Conservation (phyloP, 2,113 vertebrate species). For the Marmota monax region DNA sequence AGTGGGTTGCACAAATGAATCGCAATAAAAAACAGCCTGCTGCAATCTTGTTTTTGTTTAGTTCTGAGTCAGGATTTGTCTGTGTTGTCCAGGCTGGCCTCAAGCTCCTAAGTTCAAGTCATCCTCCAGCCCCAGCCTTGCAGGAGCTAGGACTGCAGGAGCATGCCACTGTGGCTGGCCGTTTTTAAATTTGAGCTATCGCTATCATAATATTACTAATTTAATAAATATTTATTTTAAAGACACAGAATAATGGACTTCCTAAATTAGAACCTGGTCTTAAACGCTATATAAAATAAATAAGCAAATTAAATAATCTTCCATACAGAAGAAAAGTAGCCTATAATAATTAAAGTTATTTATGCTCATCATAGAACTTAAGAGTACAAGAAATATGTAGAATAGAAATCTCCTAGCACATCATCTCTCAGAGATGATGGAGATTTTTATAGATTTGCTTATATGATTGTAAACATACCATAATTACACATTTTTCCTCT, state of each 20-base stretch:
- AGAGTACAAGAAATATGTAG: background rate
- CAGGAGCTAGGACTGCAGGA: background rate
- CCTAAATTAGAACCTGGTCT: background rate
- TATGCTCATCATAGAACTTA: background rate
- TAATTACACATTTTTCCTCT: background rate
- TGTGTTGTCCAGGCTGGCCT: background rate
- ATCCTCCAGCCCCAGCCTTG: background rate
- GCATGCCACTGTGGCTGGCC: background rate
- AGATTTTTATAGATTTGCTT: background rate
- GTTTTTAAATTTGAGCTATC: background rate
- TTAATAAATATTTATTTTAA: background rate
- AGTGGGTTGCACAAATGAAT: background rate
- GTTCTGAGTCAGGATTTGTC: background rate
- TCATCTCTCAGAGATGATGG: background rate
- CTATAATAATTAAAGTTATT: background rate
- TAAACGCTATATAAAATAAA: background rate
- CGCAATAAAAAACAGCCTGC: background rate
- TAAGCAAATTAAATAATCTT: background rate
- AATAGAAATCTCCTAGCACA: background rate
- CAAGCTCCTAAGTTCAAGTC: background rate
- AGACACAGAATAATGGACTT: slow-evolving; percentile 27
- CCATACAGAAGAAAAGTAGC: background rate
- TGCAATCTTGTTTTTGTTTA: background rate
- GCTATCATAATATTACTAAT: background rate
- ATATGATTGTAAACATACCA: background rate